Base-by-base conservation (phyloP, 2,888 invertebrate species). In the Aphidoletes aphidimyza region DNA sequence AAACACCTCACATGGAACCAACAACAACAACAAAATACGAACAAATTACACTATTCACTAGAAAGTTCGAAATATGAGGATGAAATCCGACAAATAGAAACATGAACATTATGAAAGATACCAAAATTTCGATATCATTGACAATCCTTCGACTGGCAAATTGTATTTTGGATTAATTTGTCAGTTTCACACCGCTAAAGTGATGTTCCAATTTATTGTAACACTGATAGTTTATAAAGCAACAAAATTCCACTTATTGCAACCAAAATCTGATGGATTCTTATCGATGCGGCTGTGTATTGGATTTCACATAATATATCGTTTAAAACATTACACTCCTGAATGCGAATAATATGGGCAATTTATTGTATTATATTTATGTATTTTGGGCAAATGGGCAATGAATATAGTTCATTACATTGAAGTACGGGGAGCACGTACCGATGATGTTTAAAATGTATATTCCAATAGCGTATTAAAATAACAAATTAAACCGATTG, bases 281-380 rank as follows among this genome's bases (percentile, higher is more conserved):
- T 69, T 69, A 69, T 69, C 69, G 69, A 69, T 69, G 30, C 9
- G n/a, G n/a, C n/a, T n/a, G n/a, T n/a, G n/a, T n/a, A n/a, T n/a
- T n/a, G n/a, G n/a, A n/a, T n/a, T n/a, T n/a, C n/a, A n/a, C n/a
- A n/a, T n/a, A n/a, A n/a, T n/a, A n/a, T n/a, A n/a, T n/a, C n/a
- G n/a, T n/a, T n/a, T n/a, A n/a, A n/a, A n/a, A n/a, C n/a, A n/a
- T n/a, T n/a, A n/a, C n/a, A n/a, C n/a, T n/a, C n/a, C n/a, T n/a
- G n/a, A n/a, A n/a, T n/a, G n/a, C n/a, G n/a, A n/a, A n/a, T n/a
- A n/a, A n/a, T n/a, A n/a, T n/a, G n/a, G n/a, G n/a, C n/a, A n/a
- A n/a, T n/a, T n/a, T n/a, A n/a, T n/a, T n/a, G n/a, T n/a, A n/a
- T n/a, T n/a, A n/a, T n/a, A n/a, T n/a, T n/a, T n/a, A n/a, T n/a